Evolutionary conservation across 2,797 vertebrate genomes (phyloP).

Genomic region (Atherinosoma microstoma): DNA sequence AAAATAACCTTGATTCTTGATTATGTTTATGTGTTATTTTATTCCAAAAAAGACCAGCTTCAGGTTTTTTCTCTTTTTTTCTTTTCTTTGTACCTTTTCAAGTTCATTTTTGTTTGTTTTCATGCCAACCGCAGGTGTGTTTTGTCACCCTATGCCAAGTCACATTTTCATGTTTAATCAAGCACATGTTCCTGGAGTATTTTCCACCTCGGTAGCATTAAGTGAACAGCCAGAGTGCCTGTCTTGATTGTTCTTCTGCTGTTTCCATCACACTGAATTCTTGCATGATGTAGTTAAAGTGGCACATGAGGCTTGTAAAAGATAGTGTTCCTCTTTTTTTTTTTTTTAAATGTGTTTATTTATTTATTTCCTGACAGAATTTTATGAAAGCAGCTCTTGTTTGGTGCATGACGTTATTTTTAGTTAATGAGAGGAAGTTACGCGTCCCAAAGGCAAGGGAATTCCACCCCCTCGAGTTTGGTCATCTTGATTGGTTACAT

Average conservation of each 20-base stretch:
- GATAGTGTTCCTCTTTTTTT: conserved; percentile 5
- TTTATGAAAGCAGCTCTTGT: conserved; percentile 22
- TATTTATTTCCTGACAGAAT: conserved; percentile 14
- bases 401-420: conserved; percentile 32
- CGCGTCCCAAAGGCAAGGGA: conserved; percentile 49
- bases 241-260: conserved; percentile 34
- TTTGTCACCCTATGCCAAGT: conserved; percentile 34
- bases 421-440: conserved; percentile 40
- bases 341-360: conserved; percentile 4
- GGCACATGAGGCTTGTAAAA: conserved; percentile 26
- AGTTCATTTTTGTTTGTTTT: conserved; percentile 28
- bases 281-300: conserved; percentile 30
- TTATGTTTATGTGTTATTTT: neutral
- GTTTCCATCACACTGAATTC: conserved; percentile 29
- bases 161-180: conserved; percentile 66
- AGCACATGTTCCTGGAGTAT: conserved; percentile 46
- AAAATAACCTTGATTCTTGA: conserved; percentile 6
- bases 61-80: no score
- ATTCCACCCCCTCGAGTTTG: conserved; percentile 50
- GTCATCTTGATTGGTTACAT: conserved; percentile 48
- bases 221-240: conserved; percentile 47
- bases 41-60: no score
- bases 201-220: conserved; percentile 59
- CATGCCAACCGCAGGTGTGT: conserved; percentile 36
- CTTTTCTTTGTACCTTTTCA: no score